Base-by-base conservation (phyloP, 1,140 invertebrate genomes). In the Listronotus bonariensis region DNA sequence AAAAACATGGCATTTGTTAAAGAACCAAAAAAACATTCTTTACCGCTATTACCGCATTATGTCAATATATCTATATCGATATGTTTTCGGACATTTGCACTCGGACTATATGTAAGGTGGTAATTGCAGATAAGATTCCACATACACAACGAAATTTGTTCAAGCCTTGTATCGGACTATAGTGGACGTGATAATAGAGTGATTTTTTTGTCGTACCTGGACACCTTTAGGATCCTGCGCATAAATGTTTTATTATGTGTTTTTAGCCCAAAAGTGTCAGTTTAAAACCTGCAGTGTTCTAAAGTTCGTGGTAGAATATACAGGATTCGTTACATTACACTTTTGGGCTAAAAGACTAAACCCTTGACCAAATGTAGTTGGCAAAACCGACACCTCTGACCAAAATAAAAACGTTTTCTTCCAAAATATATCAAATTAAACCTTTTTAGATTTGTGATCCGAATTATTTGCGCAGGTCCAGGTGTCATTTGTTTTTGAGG, bases 141-240 rank as follows among this genome's bases (percentile, higher is more conserved):
- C 12, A 26, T 15, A 32, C 17, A 15, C 46, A 20, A 45, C 38
- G 57, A 18, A 54, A 65, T 32, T 57, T 65, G 38, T 64, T 58
- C 12, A 45, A 57, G 63, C 63, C 63, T 65, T 65, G 45, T 58
- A 64, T 51, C 32, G 43, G 34, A 61, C 58, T 61, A 61, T 54
- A 63, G 60, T 66, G 53, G 57, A 60, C 43, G 64, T 66, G 64
- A 66, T 66, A 66, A 55, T 66, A 66, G 56, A 59, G 64, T 66
- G 64, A 66, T 66, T 66, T 60, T 65, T 66, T 66, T 66, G 45
- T 36, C 20, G 64, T 66, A 66, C 64, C 64, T 66, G 64, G 31
- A 58, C 63, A 65, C 52, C 52, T 32, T 12, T 17, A 8, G 46
- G 63, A 58, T 32, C 57, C 18, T 38, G 63, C 63, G 63, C 63